Base-by-base conservation (phyloP, 1,140 invertebrate species). In the Drosophila cardini region DNA sequence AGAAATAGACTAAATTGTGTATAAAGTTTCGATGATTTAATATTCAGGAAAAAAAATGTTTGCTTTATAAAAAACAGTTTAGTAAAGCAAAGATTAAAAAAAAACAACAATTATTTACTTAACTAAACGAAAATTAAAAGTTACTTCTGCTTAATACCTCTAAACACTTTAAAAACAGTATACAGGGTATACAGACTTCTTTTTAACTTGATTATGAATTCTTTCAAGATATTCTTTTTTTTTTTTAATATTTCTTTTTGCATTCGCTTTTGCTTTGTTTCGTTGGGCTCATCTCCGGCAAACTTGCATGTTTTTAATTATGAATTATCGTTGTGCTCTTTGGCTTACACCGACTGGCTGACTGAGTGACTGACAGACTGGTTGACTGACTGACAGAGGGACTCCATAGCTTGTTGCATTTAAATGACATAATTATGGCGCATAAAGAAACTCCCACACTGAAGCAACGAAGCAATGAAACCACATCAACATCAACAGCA, bases 351-450 rank as follows among this genome's bases (percentile, higher is more conserved):
- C 56, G 63, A 36, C 57, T 76, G 76, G 42, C 61, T 57, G 36
- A 30, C 42, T 60, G 67, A 16, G 63, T 65, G 69, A 7, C 46
- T 62, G 11, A 21, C 67, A 48, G 71, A 63, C 48, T 67, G 64
- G n/a, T 16, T 32, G 72, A 52, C 76, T 71, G 76, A 69, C 40
- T 76, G 58, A 46, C 58, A 72, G 76, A 32, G 63, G 77, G 64
- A 18, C 53, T 67, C 70, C 72, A 58, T 40, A 80, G 84, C 84
- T 87, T 87, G 84, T 87, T 87, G 84, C 84, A 87, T 87, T 89
- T 87, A 87, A 87, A 87, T 87, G 84, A 87, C 84, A 87, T 87
- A 87, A 87, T 87, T 87, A 87, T 84, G 84, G 85, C 72, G 73
- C 77, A 89, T 78, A 89, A 87, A 80, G 76, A 67, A 79, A 87